Conservation (phyloP, 2,113 vertebrate species). For the Hemiprocne comata region DNA sequence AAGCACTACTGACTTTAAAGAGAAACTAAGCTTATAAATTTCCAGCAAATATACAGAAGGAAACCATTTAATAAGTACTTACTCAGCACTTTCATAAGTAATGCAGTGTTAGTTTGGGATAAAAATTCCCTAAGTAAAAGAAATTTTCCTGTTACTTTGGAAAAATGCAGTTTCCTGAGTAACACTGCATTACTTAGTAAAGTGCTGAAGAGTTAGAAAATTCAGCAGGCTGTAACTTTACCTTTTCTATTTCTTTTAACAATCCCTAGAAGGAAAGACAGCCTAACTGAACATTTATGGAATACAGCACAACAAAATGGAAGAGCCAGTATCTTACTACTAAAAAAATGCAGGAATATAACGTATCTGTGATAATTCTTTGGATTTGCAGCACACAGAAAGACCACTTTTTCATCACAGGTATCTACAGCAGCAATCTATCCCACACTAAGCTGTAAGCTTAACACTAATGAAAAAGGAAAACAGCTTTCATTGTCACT, state of each 20-base stretch:
- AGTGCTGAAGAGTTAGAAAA: not conserved
- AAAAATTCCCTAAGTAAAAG: not conserved
- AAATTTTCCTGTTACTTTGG: not conserved
- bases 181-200: not conserved
- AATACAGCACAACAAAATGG: not conserved
- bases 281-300: not conserved
- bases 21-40: not conserved
- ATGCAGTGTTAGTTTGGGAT: not conserved
- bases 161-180: not conserved
- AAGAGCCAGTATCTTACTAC: not conserved
- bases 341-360: not conserved
- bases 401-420: not conserved
- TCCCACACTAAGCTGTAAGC: not conserved
- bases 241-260: not conserved
- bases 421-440: not conserved
- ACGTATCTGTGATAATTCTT: not conserved
- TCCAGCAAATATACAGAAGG: not conserved
- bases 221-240: not conserved
- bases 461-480: not conserved
- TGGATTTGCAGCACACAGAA: not conserved
- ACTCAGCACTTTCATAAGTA: not conserved
- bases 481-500: not conserved
- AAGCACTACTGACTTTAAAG: not conserved
- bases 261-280: not conserved
- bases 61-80: not conserved